A percentile compares a stretch with the other conserved stretches of the same genome.
Evolutionary conservation across 35 echinoderm and acorn worm genomes (phyloP).

Genomic region (Ophioderma brevispina): DNA sequence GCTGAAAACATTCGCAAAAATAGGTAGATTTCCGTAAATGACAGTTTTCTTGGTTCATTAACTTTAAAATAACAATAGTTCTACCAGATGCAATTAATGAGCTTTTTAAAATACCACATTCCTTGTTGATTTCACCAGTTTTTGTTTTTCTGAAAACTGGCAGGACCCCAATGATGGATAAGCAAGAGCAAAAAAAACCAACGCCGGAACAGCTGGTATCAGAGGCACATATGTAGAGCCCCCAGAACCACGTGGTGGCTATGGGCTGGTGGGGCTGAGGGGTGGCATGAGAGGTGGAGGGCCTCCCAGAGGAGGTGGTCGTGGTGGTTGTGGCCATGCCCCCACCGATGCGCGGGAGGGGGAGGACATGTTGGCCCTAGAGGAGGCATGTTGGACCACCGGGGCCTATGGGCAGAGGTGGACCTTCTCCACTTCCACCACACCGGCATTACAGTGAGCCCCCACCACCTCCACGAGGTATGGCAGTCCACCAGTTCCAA

Average conservation of each 20-base stretch:
- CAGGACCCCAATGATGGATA: constrained; percentile 67
- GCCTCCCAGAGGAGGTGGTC: not conserved
- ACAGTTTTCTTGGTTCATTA: too few relatives aligned
- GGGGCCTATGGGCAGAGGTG: constrained; percentile 4
- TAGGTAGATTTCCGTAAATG: too few relatives aligned
- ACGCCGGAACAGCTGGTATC: constrained; percentile 53
- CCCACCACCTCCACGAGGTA: not conserved
- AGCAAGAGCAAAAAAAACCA: constrained; percentile 57
- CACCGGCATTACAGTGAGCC: not conserved
- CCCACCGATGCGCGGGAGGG: not conserved
- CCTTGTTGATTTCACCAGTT: too few relatives aligned
- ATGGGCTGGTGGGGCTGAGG: not conserved
- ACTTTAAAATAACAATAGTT: not conserved
- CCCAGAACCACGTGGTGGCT: not conserved
- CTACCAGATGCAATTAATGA: not conserved
- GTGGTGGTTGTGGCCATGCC: not conserved
- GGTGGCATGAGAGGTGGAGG: constrained; percentile 25
- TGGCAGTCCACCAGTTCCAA: not conserved
- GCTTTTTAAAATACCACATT: too few relatives aligned
- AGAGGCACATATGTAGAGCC: constrained; percentile 51
- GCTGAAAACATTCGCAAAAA: too few relatives aligned
- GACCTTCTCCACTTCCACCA: not conserved
- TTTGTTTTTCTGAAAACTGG: not conserved
- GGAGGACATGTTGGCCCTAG: constrained; percentile 14
- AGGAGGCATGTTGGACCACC: constrained; percentile 7